Percentiles rank a stretch among this genome's conserved stretches.
These are phyloP conservation scores for Montipora capitata DNA, from an alignment of 92 coral and sea anemone species.

Conservation along the genomic window DNA sequence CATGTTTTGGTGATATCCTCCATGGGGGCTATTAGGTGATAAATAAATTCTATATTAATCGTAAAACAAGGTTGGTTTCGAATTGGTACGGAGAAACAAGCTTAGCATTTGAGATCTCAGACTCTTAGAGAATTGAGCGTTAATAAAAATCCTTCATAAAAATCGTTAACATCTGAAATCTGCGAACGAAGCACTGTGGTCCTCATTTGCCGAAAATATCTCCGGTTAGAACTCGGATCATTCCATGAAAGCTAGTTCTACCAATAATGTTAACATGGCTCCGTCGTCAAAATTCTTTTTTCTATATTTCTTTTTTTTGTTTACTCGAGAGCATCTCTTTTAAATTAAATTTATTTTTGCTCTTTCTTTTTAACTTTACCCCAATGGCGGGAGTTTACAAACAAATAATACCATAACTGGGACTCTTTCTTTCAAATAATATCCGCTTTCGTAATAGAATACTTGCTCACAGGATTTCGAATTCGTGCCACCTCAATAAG, in stretches of 20 bases:
- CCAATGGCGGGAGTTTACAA: constrained; percentile 36
- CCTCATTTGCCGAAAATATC: neutral
- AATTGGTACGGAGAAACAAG: no score
- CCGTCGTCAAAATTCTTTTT: neutral
- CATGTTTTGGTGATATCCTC: no score
- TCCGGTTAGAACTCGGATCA: neutral
- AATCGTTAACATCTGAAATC: neutral
- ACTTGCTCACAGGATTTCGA: no score
- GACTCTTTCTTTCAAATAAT: neutral
- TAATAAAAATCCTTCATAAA: neutral
- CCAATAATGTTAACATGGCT: neutral
- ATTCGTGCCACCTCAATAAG: neutral
- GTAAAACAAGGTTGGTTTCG: no score
- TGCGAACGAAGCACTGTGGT: neutral
- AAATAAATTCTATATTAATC: no score
- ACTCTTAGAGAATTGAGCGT: neutral
- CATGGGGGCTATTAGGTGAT: no score
- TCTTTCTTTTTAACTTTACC: neutral
- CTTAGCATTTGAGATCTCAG: no score
- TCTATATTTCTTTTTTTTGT: neutral
- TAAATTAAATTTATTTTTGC: neutral
- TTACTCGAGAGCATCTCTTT: constrained; percentile 6
- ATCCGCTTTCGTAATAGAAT: neutral
- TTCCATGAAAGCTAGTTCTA: neutral
- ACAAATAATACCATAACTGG: neutral